phyloP scores from a whole-genome alignment of 2,113 vertebrate species.

The Climacteris rufus region DNA sequence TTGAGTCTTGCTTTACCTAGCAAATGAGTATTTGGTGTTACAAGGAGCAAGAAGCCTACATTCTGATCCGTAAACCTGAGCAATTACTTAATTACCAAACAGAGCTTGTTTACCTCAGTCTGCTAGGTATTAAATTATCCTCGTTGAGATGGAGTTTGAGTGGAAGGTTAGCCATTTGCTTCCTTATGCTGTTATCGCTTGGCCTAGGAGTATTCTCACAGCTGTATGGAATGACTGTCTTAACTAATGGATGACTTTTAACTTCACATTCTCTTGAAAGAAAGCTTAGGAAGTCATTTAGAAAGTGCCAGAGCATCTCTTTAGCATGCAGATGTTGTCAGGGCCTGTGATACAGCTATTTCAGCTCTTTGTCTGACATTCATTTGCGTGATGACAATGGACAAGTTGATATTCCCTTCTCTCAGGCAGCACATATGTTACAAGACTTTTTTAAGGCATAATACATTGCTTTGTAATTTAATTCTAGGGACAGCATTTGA shows the following conservation, averaged over 20 bases:
- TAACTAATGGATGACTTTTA: neutral
- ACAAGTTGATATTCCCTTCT: neutral
- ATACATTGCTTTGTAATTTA: neutral
- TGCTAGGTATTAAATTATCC: neutral
- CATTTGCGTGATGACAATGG: neutral
- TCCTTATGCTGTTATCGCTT: neutral
- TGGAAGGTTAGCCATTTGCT: neutral
- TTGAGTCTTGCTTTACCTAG: neutral
- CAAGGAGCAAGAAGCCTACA: neutral
- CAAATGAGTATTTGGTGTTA: neutral
- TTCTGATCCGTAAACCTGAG: neutral
- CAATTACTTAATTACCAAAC: neutral
- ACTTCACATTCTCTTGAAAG: neutral
- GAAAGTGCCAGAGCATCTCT: neutral
- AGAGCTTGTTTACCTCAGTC: neutral
- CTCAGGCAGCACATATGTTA: neutral
- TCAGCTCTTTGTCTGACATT: neutral
- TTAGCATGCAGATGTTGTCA: neutral
- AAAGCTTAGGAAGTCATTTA: neutral
- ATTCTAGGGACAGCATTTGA: neutral
- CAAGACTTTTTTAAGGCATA: neutral
- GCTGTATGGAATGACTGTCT: neutral
- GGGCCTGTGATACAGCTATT: neutral
- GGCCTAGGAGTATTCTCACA: neutral
- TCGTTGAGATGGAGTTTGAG: neutral